A percentile compares a stretch with the other conserved stretches of the same genome.
These are phyloP conservation scores for Rhynchopsitta pachyrhyncha DNA, from an alignment of 2,113 vertebrate species.

Conservation along the genomic window DNA sequence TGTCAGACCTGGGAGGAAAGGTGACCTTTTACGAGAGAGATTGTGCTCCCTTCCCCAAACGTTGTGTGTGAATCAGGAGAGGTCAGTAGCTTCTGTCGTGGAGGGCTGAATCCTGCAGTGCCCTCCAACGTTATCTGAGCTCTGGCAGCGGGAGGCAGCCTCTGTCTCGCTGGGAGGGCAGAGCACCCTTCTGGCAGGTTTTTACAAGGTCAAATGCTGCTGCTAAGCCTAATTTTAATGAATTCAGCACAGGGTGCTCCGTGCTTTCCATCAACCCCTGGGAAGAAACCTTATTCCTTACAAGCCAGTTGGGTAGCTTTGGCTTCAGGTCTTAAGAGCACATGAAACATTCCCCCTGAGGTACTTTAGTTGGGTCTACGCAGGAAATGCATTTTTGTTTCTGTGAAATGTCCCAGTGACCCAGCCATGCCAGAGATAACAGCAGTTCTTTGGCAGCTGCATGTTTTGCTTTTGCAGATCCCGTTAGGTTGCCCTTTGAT, in stretches of 20 bases:
- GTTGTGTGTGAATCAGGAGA: not conserved
- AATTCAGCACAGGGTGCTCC: not conserved
- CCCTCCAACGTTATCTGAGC: not conserved
- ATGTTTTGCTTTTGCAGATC: not conserved
- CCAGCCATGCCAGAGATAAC: constrained; percentile 64
- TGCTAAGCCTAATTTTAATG: not conserved
- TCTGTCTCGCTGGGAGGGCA: not conserved
- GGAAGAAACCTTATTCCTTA: not conserved
- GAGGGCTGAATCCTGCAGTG: not conserved
- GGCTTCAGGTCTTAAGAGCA: constrained; percentile 25
- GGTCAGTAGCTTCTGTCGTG: not conserved
- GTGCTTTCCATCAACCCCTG: not conserved
- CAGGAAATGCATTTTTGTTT: constrained; percentile 59
- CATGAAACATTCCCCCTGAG: not conserved
- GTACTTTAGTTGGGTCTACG: constrained; percentile 19
- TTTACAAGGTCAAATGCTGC: constrained; percentile 11
- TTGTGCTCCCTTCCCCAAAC: not conserved
- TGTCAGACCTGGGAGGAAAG: not conserved
- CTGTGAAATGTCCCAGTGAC: constrained; percentile 56
- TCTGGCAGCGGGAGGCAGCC: not conserved
- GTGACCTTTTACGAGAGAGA: not conserved
- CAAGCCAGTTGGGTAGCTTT: constrained; percentile 3
- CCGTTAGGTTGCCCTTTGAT: constrained; percentile 56
- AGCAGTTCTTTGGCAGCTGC: constrained; percentile 49
- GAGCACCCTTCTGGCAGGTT: not conserved